These are phyloP conservation scores for Lineus longissimus DNA, from an alignment of 1,140 invertebrate species.

Conservation along the genomic window DNA sequence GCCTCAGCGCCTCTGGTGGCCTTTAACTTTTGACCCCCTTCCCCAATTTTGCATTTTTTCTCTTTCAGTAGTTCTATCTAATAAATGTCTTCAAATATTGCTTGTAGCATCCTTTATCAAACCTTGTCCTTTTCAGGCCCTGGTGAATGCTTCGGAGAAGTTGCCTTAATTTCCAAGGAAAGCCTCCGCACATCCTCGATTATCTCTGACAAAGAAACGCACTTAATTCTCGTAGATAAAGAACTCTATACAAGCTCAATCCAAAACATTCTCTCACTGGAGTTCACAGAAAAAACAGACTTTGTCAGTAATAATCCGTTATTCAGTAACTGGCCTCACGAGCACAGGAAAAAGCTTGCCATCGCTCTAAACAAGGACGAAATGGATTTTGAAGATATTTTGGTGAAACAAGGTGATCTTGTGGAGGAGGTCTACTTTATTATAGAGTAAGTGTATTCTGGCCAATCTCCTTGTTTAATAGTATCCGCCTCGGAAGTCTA, in stretches of 20 bases:
- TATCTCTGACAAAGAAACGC: constrained; percentile 35
- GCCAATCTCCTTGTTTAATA: no score
- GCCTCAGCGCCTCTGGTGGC: no score
- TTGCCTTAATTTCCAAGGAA: constrained; percentile 42
- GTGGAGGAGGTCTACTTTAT: constrained; percentile 37
- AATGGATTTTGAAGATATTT: constrained; percentile 29
- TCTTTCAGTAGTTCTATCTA: no score
- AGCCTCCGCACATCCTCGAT: constrained; percentile 44
- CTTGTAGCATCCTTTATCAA: no score
- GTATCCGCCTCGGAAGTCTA: no score
- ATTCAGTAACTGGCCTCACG: constrained; percentile 35
- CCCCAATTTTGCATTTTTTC: no score
- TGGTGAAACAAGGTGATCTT: constrained; percentile 33
- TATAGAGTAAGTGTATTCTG: constrained; percentile 25
- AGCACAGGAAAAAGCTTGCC: constrained; percentile 37
- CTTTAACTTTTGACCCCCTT: no score
- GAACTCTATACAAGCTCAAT: constrained; percentile 41
- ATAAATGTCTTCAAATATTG: no score
- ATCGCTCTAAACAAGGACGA: constrained; percentile 37
- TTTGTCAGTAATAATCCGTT: constrained; percentile 39
- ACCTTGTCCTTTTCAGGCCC: constrained; percentile 22
- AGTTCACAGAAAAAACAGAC: constrained; percentile 34
- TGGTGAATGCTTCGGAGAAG: constrained; percentile 45
- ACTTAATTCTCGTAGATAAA: constrained; percentile 40
- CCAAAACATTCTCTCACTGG: constrained; percentile 32